Percentiles rank a stretch among this genome's conserved stretches.
These are phyloP conservation scores for Petrocephalus sullivani DNA, from an alignment of 2,797 vertebrate species.

Conservation along the genomic window DNA sequence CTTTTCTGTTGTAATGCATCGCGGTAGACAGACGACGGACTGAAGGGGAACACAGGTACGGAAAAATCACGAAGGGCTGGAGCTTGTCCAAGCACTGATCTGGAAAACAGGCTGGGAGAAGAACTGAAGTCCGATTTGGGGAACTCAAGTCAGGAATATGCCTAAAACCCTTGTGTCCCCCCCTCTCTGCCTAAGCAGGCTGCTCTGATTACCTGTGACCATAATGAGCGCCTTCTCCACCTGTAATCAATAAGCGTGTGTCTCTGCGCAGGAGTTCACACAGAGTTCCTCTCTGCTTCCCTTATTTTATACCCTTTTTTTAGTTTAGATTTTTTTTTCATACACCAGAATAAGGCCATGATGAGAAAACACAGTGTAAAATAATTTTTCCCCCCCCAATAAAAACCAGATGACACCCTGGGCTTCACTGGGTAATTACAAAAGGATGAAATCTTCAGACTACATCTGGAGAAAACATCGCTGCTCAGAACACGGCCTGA, in stretches of 20 bases:
- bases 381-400: conserved; percentile 61
- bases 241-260: conserved; percentile 50
- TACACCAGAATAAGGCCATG: conserved; percentile 55
- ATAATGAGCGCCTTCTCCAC: conserved; percentile 35
- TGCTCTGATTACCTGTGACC: conserved; percentile 49
- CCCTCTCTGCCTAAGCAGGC: conserved; percentile 30
- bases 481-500: conserved; percentile 63
- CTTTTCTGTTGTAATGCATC: neutral
- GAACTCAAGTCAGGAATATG: conserved; percentile 27
- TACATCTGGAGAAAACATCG: conserved; percentile 77
- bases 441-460: conserved; percentile 75
- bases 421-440: conserved; percentile 75
- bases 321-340: conserved; percentile 40
- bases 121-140: conserved; percentile 28
- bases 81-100: neutral
- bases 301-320: conserved; percentile 28
- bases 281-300: conserved; percentile 44
- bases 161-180: conserved; percentile 32
- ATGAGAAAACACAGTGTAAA: conserved; percentile 73
- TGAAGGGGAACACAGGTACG: neutral
- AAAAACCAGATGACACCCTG: conserved; percentile 68
- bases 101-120: neutral
- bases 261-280: conserved; percentile 52
- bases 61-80: neutral
- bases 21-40: neutral